Percentiles rank a stretch among this genome's conserved stretches.
Evolutionary conservation across 2,888 invertebrate species (phyloP).

Genomic region (Tipula confusa): DNA sequence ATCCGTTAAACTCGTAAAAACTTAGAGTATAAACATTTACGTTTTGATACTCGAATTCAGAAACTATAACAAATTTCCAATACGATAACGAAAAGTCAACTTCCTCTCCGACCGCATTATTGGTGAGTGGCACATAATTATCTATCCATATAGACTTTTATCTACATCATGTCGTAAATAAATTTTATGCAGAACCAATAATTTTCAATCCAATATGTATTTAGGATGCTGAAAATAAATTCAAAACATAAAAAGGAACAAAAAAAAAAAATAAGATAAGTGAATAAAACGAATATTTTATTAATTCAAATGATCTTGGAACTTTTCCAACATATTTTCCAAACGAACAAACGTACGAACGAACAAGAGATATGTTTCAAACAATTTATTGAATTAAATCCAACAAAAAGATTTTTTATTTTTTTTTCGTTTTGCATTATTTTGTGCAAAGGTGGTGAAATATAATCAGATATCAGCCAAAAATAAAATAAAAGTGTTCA

Average conservation of each 20-base stretch:
- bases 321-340: not conserved
- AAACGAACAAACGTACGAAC: not conserved
- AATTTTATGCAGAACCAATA: not conserved
- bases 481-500: not conserved
- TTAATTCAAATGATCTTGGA: slow-evolving; percentile 25
- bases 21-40: no score
- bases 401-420: not conserved
- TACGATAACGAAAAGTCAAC: no score
- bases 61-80: no score
- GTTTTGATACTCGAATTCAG: no score
- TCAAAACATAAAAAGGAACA: not conserved
- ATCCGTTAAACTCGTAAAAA: no score
- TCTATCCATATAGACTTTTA: not conserved
- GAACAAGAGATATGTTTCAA: not conserved
- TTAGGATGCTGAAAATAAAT: not conserved
- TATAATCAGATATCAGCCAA: not conserved
- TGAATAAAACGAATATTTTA: not conserved
- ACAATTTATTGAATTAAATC: not conserved
- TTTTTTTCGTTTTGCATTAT: not conserved
- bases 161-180: not conserved
- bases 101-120: no score
- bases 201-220: slow-evolving; percentile 25
- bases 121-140: no score
- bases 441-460: slow-evolving; percentile 9
- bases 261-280: not conserved